phyloP scores from a whole-genome alignment of 2,113 vertebrate genomes.

The Ochotona princeps region DNA sequence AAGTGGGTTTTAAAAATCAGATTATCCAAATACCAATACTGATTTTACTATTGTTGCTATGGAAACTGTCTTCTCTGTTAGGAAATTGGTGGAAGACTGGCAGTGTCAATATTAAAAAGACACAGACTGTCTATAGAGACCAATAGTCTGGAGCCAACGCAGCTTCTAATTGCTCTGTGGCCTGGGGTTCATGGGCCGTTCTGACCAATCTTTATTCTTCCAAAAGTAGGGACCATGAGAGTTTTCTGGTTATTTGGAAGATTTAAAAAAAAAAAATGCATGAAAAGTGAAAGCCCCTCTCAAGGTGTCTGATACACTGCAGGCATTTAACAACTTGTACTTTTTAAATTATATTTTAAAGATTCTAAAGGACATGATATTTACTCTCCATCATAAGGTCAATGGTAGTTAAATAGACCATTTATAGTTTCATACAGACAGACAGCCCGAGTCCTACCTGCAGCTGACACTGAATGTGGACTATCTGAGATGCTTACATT shows the following conservation, averaged over 20 bases:
- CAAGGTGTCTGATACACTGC: neutral
- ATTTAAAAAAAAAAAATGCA: neutral
- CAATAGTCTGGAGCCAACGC: neutral
- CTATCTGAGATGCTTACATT: neutral
- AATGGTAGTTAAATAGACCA: neutral
- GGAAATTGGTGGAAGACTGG: conserved; percentile 45
- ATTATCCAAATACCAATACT: conserved; percentile 64
- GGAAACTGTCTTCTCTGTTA: conserved; percentile 74
- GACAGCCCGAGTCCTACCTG: neutral
- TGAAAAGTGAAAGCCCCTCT: conserved; percentile 48
- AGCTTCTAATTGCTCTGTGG: conserved; percentile 18
- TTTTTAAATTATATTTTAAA: conserved; percentile 41
- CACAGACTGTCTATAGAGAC: neutral
- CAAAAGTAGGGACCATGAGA: conserved; percentile 16
- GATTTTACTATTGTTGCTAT: conserved; percentile 65
- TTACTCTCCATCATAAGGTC: neutral
- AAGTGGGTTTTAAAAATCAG: conserved; percentile 29
- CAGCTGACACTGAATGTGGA: neutral
- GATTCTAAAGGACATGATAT: neutral
- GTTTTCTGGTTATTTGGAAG: conserved; percentile 41
- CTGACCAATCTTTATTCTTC: conserved; percentile 17
- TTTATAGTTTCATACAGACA: neutral
- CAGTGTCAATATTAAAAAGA: conserved; percentile 22
- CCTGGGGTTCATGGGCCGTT: neutral
- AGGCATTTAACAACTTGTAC: neutral